These are phyloP conservation scores for Dendrolimus punctatus DNA, from an alignment of 1,140 invertebrate species.

Conservation along the genomic window DNA sequence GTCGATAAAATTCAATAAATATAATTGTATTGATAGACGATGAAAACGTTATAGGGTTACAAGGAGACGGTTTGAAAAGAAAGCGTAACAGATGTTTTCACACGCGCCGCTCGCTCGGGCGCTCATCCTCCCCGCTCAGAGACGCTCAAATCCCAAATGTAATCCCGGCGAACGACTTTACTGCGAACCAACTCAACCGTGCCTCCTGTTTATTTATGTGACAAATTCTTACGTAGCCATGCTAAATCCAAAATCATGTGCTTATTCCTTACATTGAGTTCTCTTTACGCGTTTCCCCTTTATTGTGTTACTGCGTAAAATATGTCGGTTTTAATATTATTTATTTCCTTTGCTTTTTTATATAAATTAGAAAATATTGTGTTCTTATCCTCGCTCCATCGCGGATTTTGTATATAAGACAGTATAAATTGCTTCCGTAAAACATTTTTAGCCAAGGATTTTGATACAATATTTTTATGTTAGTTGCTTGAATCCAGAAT, in stretches of 20 bases:
- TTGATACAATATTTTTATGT: too few relatives aligned
- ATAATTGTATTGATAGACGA: neutral
- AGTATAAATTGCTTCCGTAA: too few relatives aligned
- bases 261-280: constrained; percentile 36
- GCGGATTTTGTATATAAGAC: too few relatives aligned
- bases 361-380: constrained; percentile 2
- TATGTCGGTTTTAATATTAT: neutral
- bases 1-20: constrained; percentile 1
- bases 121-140: constrained; percentile 19
- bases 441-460: too few relatives aligned
- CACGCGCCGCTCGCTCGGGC: constrained; percentile 38
- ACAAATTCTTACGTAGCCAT: constrained; percentile 61
- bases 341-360: constrained; percentile 1
- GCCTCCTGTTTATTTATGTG: constrained; percentile 67
- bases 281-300: constrained; percentile 16
- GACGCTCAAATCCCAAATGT: constrained; percentile 59
- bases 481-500: too few relatives aligned
- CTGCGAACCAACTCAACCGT: constrained; percentile 59
- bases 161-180: constrained; percentile 57
- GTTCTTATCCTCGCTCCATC: too few relatives aligned
- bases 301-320: constrained; percentile 6
- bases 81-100: constrained; percentile 66
- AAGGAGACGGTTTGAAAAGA: constrained; percentile 43
- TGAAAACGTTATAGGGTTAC: constrained; percentile 34
- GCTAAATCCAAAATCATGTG: constrained; percentile 60